These are phyloP conservation scores for Pterobdella sp. DNA, from an alignment of 2,888 invertebrate genomes.

Conservation along the genomic window DNA sequence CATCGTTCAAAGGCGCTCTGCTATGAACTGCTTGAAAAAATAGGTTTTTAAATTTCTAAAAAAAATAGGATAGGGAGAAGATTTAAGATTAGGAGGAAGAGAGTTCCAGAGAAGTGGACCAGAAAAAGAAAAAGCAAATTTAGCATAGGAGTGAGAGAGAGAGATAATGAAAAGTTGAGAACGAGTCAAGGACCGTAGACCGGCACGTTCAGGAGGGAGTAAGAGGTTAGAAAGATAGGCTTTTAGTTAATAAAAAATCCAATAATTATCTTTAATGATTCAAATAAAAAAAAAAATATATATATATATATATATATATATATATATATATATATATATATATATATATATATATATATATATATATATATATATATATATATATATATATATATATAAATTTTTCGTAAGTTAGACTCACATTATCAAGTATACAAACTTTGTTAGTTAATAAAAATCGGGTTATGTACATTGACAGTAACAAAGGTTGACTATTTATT, in stretches of 20 bases:
- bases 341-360: constrained; percentile 28
- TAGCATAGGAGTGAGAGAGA: too few species aligned
- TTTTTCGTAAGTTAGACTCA: neutral
- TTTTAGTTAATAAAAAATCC: neutral
- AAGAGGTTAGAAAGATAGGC: too few species aligned
- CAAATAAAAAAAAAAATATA: constrained; percentile 26
- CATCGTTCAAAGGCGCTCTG: too few species aligned
- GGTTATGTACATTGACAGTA: neutral
- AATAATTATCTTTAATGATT: constrained; percentile 23
- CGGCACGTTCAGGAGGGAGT: too few species aligned
- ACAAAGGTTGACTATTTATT: neutral
- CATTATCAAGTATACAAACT: neutral
- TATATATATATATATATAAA: constrained; percentile 25
- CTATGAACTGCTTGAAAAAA: too few species aligned
- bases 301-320: constrained; percentile 23
- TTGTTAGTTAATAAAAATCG: neutral
- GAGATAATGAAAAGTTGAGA: too few species aligned
- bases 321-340: constrained; percentile 29
- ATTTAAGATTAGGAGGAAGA: too few species aligned
- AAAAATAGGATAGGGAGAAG: too few species aligned
- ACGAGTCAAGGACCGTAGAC: too few species aligned
- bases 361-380: constrained; percentile 29
- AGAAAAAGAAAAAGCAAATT: too few species aligned
- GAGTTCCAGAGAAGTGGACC: too few species aligned
- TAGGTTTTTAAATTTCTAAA: too few species aligned